Evolutionary conservation across 1,140 invertebrate species (phyloP).

Genomic region (Drosophila simulans): DNA sequence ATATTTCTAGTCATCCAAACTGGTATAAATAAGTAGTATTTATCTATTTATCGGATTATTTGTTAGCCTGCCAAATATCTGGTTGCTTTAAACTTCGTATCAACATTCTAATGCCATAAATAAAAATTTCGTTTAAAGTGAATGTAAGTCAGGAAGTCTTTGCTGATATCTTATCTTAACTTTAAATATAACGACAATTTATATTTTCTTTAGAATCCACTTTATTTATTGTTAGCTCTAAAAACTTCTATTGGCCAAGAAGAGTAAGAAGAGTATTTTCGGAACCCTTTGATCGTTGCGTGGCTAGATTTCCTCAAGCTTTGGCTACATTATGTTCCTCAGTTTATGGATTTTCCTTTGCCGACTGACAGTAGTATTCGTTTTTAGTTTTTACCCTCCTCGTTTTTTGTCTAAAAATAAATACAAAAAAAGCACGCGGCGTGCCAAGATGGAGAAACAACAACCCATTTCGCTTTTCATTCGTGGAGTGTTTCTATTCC

Average conservation of each 20-base stretch:
- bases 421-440: slow-evolving; percentile 45
- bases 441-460: slow-evolving; percentile 29
- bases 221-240: neutral
- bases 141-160: too few species aligned
- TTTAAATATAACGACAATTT: neutral
- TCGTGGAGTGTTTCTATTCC: slow-evolving; percentile 50
- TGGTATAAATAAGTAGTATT: neutral
- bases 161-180: neutral
- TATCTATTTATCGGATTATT: neutral
- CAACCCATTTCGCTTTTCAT: slow-evolving; percentile 70
- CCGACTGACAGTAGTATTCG: slow-evolving; percentile 54
- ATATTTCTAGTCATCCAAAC: slow-evolving; percentile 1
- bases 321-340: slow-evolving; percentile 46
- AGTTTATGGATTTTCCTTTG: slow-evolving; percentile 50
- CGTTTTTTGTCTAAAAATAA: slow-evolving; percentile 63
- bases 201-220: neutral
- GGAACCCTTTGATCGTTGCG: slow-evolving; percentile 16
- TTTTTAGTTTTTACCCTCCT: slow-evolving; percentile 22
- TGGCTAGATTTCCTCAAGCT: slow-evolving; percentile 19
- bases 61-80: neutral
- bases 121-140: too few species aligned
- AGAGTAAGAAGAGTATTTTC: slow-evolving; percentile 31
- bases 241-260: slow-evolving; percentile 1
- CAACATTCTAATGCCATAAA: too few species aligned
- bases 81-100: neutral